phyloP scores from a whole-genome alignment of 2,888 invertebrate species.

The Cancer borealis region DNA sequence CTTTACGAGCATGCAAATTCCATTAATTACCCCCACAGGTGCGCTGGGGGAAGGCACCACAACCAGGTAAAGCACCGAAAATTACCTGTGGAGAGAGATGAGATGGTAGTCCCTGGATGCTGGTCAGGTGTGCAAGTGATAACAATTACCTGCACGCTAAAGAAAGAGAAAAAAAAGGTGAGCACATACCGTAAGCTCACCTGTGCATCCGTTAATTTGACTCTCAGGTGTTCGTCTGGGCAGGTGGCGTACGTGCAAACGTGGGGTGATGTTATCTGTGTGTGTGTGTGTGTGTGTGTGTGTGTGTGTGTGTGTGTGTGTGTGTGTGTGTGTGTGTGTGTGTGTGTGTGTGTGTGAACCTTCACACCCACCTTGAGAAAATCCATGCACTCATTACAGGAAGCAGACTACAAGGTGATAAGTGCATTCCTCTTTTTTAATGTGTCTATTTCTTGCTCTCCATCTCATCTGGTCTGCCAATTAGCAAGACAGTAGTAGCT shows the following conservation, averaged over 20 bases:
- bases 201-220: conserved; percentile 15
- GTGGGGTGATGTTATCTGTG: not conserved
- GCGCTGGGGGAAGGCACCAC: not conserved
- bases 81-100: not conserved
- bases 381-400: not conserved
- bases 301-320: conserved; percentile 28
- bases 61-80: not conserved
- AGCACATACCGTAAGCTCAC: not conserved
- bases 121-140: conserved; percentile 24
- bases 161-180: not conserved
- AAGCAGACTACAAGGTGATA: not conserved
- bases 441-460: not conserved
- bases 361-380: not conserved
- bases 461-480: not conserved
- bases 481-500: not conserved
- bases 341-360: not conserved
- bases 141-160: conserved; percentile 5
- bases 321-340: not conserved
- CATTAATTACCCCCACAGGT: conserved; percentile 15
- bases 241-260: not conserved
- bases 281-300: not conserved
- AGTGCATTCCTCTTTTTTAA: not conserved
- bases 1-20: conserved; percentile 3
- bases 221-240: not conserved
- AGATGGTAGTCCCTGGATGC: conserved; percentile 7